Base-by-base conservation (phyloP, 2,888 invertebrate genomes). In the Sisyra nigra region DNA sequence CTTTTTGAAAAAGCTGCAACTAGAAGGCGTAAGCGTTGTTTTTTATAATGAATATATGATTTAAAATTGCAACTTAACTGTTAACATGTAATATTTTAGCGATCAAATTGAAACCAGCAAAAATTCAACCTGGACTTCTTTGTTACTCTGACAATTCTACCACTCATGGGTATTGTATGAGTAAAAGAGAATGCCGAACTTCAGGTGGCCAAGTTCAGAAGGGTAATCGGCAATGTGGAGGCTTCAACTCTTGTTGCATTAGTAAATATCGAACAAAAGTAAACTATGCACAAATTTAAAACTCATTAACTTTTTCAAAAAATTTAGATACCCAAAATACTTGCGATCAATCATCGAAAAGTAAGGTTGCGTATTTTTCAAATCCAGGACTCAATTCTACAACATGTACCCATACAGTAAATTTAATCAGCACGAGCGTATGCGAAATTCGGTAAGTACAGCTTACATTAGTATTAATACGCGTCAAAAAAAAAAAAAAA, bases 271-370 rank as follows among this genome's bases (percentile, higher is more conserved):
- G 18, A 24, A 45, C 19, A 32, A 6, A 15, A 1, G 30, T 15
- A 5, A 35, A 9, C n/a, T 34, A 34, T 5, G n/a, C 34, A 34
- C 7, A 42, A 45, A 42, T 45, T 34, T 49, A 47, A 34, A 48
- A 49, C 11, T 55, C 55, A 34, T 49, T 48, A 6, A 54, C 53
- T 48, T 51, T 50, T 13, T 54, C 56, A 13, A 53, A 52, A 19
- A 47, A 57, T 3, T 58, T 57, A 48, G 53, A 58, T 8, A 54
- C 55, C 1, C 57, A 60, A 44, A 61, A 61, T 45, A 53, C 50
- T 37, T 54, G 51, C 51, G 63, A 40, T 62, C 65, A 1, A 62
- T 63, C 51, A 66, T 66, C 0, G 63, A 66, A 44, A 65, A 64
- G 1, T 65, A 64, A 0, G 57, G 7, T 24, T 24, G 24, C 24